Conservation (phyloP, 2,113 vertebrate genomes). For the Callorhinus ursinus region DNA sequence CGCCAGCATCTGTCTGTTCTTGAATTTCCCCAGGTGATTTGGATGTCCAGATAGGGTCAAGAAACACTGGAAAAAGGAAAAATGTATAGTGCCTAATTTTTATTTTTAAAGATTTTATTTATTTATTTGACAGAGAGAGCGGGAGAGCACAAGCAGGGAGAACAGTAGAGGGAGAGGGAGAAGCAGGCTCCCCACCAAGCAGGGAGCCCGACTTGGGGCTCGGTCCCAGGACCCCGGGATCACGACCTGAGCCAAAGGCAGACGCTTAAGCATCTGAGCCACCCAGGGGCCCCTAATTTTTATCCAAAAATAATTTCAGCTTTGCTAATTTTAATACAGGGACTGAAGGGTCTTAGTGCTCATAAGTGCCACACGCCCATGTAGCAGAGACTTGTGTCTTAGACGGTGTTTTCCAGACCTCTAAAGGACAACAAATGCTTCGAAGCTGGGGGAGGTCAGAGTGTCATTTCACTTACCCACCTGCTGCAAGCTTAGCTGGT, state of each 20-base stretch:
- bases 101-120: no score
- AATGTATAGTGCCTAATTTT: neutral
- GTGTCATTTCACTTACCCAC: no score
- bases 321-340: neutral
- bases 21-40: neutral
- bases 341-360: neutral
- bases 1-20: neutral
- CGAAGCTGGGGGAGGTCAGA: neutral
- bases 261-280: no score
- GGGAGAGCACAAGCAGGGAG: no score
- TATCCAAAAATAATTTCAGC: neutral
- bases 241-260: no score
- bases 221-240: no score
- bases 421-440: neutral
- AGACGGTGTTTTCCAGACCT: neutral
- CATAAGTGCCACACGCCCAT: neutral
- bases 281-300: neutral
- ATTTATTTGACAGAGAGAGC: no score
- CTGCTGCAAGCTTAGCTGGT: neutral
- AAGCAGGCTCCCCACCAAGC: no score
- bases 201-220: no score
- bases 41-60: neutral
- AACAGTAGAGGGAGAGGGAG: no score
- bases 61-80: neutral
- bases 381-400: neutral